Conservation (phyloP, 2,797 vertebrate genomes). For the Nyctibius grandis region DNA sequence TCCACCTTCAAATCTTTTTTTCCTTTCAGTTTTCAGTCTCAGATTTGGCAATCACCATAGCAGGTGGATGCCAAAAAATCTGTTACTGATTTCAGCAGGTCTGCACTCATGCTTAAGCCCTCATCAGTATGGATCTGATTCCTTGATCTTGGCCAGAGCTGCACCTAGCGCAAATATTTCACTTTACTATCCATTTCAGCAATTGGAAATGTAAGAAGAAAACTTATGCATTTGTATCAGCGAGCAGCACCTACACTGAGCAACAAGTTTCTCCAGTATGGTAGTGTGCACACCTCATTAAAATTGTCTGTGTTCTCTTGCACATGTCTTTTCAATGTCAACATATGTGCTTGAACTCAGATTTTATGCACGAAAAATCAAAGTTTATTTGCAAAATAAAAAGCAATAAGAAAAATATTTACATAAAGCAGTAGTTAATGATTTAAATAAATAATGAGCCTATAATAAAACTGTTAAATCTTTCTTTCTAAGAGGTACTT, state of each 20-base stretch:
- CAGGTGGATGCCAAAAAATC: neutral
- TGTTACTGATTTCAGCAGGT: neutral
- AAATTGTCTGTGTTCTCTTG: neutral
- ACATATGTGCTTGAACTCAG: neutral
- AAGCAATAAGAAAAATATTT: neutral
- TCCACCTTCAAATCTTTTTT: neutral
- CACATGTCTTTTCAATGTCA: neutral
- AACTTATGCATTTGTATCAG: neutral
- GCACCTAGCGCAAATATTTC: neutral
- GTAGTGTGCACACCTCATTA: neutral
- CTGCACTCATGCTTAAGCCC: neutral
- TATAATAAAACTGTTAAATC: constrained; percentile 31
- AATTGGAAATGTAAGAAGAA: neutral
- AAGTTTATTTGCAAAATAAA: neutral
- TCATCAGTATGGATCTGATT: neutral
- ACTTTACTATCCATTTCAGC: neutral
- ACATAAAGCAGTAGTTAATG: neutral
- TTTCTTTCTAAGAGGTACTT: neutral
- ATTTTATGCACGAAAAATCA: neutral
- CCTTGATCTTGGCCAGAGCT: neutral
- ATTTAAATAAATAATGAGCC: constrained; percentile 40
- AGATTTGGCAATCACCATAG: neutral
- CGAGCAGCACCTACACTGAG: neutral
- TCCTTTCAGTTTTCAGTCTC: neutral
- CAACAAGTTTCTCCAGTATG: neutral